Base-by-base conservation (phyloP, 1,140 invertebrate species). In the Ptiloglossa arizonensis region DNA sequence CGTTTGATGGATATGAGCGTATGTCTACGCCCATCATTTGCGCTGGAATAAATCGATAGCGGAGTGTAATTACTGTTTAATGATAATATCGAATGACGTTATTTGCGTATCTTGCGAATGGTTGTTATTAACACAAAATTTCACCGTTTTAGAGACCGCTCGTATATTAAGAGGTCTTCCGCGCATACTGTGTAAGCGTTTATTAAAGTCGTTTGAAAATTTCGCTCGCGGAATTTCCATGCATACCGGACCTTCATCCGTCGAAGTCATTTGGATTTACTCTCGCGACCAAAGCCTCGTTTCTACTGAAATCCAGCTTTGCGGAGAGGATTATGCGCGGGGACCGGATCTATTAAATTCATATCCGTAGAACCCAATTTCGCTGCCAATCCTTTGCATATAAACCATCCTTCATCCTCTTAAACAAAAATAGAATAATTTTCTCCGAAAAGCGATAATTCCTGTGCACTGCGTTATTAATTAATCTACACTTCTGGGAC, bases 1-100 rank as follows among this genome's bases (percentile, higher is more conserved):
- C 19, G 46, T 66, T 73, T 54, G 41, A 73, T 66, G 71, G 64
- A 73, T 73, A 54, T 27, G 29, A 24, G 46, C 13, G 29, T 48
- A 35, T 15, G 1, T 57, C 5, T 19, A 57, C 22, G 38, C 29
- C 29, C 56, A 60, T 35, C 32, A 50, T 29, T 24, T 22, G 9
- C 24, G 48, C 24, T 22, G 6, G 24, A 22, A 41, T 38, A 27
- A 44, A 64, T 73, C 48, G 22, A 66, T 41, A 29, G 29, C 57
- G 32, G 15, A 50, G 8, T 15, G 29, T 24, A 50, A 72, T 72
- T 62, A 62, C 13, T 22, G 29, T 32, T 35, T n/a, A 13, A 8
- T 46, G 38, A n/a, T 70, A 70, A 24, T 9, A 70, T 46, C 24
- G 38, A n/a, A 44, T 59, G 17, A 0, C 13, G 57, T 29, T 15